Evolutionary conservation across 2,888 invertebrate genomes (phyloP).

Genomic region (Therioaphis trifolii): DNA sequence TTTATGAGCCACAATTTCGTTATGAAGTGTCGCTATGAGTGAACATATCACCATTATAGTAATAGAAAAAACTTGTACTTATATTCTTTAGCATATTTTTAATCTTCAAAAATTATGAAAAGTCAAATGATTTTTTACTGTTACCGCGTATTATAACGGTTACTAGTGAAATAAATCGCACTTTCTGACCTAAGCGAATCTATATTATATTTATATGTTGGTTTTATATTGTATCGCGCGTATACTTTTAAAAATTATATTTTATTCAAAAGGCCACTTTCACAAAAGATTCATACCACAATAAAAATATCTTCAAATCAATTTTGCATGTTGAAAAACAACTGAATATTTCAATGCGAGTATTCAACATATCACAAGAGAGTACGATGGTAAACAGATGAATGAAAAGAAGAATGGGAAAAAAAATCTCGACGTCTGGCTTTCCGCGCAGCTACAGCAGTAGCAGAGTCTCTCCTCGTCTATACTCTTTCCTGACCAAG

Average conservation of each 20-base stretch:
- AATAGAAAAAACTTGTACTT: no score
- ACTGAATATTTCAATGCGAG: constrained; percentile 24
- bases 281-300: neutral
- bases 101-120: no score
- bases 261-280: neutral
- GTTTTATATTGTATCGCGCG: no score
- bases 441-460: constrained; percentile 22
- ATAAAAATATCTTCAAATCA: neutral
- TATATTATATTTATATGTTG: no score
- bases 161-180: no score
- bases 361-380: neutral
- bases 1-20: no score
- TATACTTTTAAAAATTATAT: neutral
- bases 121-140: no score
- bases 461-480: constrained; percentile 28
- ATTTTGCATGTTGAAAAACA: neutral
- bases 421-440: constrained; percentile 12
- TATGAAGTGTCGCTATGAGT: no score
- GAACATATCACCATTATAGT: no score
- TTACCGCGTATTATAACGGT: no score
- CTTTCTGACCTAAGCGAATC: no score
- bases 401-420: neutral
- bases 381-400: constrained; percentile 3
- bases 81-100: no score
- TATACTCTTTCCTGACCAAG: constrained; percentile 14